These are phyloP conservation scores for Poecilia velifera DNA, from an alignment of 2,797 vertebrate species.

Conservation along the genomic window DNA sequence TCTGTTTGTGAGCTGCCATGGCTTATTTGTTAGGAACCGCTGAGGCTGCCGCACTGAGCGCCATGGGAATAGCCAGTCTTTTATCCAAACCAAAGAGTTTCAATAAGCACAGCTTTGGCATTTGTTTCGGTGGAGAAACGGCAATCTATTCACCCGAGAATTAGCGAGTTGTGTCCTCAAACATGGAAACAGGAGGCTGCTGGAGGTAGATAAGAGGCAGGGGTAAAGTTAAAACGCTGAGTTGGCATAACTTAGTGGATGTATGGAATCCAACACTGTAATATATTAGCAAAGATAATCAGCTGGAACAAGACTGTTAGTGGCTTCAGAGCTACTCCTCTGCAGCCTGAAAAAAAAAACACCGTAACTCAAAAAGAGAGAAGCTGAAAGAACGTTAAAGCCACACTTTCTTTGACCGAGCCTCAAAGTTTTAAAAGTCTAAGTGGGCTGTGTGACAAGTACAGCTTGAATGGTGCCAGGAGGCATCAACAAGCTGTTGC, in stretches of 20 bases:
- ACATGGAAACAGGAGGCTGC: slow-evolving; percentile 12
- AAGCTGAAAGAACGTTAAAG: slow-evolving; percentile 11
- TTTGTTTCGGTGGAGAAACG: neutral
- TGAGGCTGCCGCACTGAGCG: slow-evolving; percentile 13
- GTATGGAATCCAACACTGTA: slow-evolving; percentile 13
- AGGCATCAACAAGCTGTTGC: slow-evolving; percentile 1
- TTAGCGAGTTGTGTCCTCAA: neutral
- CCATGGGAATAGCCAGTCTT: slow-evolving; percentile 10
- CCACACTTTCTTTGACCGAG: neutral
- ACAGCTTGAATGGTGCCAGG: neutral
- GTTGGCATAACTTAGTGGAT: neutral
- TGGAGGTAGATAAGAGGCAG: slow-evolving; percentile 44
- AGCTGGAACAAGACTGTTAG: slow-evolving; percentile 13
- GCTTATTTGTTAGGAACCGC: slow-evolving; percentile 5
- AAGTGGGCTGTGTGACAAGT: slow-evolving; percentile 8
- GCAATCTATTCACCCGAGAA: neutral
- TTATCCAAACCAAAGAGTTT: slow-evolving; percentile 4
- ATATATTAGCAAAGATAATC: slow-evolving; percentile 22
- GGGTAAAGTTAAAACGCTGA: slow-evolving; percentile 9
- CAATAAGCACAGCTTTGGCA: neutral
- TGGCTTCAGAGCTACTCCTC: neutral
- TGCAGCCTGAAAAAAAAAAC: slow-evolving; percentile 10
- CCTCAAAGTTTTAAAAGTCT: slow-evolving; percentile 2
- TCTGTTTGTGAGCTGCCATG: slow-evolving; percentile 28
- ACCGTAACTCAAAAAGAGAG: slow-evolving; percentile 26